Percentiles rank a stretch among this genome's conserved stretches.
Evolutionary conservation across 2,888 invertebrate species (phyloP).

Genomic region (Theodoxus fluviatilis): DNA sequence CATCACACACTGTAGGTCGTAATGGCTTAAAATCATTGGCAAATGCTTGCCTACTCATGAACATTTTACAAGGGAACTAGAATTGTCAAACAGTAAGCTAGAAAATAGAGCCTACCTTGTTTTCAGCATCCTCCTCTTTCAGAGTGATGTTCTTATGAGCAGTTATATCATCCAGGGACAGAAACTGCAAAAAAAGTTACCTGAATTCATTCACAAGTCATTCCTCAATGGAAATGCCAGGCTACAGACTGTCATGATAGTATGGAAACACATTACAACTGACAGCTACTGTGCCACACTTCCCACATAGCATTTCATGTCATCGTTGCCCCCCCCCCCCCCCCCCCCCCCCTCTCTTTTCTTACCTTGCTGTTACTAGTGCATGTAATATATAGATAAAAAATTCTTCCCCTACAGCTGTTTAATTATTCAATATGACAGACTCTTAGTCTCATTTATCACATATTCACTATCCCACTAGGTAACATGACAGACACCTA

Average conservation of each 20-base stretch:
- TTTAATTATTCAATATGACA: too few species aligned
- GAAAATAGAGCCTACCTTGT: conserved; percentile 25
- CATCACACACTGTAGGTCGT: too few species aligned
- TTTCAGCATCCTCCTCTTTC: conserved; percentile 35
- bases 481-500: too few species aligned
- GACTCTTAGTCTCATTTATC: too few species aligned
- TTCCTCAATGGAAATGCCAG: conserved; percentile 6
- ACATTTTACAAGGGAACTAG: too few species aligned
- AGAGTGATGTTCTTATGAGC: conserved; percentile 48
- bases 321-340: too few species aligned
- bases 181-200: conserved; percentile 50
- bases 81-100: conserved; percentile 10
- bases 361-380: conserved; percentile 9
- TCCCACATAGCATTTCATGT: background rate
- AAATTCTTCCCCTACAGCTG: too few species aligned
- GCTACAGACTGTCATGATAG: background rate
- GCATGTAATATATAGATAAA: too few species aligned
- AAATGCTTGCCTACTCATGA: too few species aligned
- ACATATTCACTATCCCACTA: too few species aligned
- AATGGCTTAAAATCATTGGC: too few species aligned
- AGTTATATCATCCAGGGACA: conserved; percentile 57
- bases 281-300: background rate
- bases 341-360: conserved; percentile 17
- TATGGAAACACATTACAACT: background rate
- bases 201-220: too few species aligned